A percentile compares a stretch with the other conserved stretches of the same genome.
Conservation (phyloP, 1,140 invertebrate genomes). For the Drosophila micromelanica region DNA sequence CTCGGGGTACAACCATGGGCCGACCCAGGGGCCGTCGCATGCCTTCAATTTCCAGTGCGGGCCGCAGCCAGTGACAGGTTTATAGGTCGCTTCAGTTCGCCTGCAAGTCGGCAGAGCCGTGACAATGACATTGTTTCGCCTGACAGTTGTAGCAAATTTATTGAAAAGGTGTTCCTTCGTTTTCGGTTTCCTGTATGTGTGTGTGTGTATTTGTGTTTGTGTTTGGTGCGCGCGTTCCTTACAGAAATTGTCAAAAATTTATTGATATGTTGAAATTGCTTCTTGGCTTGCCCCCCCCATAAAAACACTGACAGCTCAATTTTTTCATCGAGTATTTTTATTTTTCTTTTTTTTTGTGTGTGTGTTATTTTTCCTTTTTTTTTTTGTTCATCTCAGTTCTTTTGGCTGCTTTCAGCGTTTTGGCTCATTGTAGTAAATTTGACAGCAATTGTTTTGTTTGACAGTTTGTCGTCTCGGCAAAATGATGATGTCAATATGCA, state of each 20-base stretch:
- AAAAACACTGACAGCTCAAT: constrained; percentile 75
- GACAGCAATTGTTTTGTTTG: constrained; percentile 83
- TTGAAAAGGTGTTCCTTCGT: constrained; percentile 76
- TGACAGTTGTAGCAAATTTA: constrained; percentile 84
- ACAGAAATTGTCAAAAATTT: constrained; percentile 77
- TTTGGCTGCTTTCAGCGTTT: constrained; percentile 24
- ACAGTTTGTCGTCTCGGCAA: constrained; percentile 77
- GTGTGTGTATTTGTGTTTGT: too few species aligned
- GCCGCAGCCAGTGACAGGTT: constrained; percentile 68
- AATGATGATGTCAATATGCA: constrained; percentile 82
- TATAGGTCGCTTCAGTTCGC: constrained; percentile 68
- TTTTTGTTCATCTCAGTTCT: constrained; percentile 16
- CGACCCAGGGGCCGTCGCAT: constrained; percentile 30
- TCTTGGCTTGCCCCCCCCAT: constrained; percentile 35
- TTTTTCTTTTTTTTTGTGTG: neutral
- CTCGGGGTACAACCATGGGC: constrained; percentile 8
- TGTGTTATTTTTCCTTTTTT: constrained; percentile 1
- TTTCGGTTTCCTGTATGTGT: constrained; percentile 34
- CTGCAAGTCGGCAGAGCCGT: constrained; percentile 59
- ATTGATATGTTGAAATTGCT: constrained; percentile 83
- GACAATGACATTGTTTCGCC: constrained; percentile 83
- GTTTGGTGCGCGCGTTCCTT: constrained; percentile 4
- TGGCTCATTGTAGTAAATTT: constrained; percentile 76
- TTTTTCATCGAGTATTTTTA: constrained; percentile 39
- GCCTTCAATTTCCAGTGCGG: constrained; percentile 57